Evolutionary conservation across 2,888 invertebrate genomes (phyloP).

Genomic region (Elmis aenea): DNA sequence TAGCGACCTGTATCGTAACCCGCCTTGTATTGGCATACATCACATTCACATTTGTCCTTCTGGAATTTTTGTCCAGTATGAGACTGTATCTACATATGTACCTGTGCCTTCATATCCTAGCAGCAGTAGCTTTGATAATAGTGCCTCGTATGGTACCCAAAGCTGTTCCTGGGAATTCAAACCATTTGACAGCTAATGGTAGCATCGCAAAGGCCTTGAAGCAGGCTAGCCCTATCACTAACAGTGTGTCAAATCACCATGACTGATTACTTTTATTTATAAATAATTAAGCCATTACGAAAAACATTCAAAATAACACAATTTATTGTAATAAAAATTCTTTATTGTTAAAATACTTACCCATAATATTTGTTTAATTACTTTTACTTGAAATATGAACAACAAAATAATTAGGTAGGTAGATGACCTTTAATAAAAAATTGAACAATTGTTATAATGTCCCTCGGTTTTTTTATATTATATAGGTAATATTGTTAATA

Average conservation of each 20-base stretch:
- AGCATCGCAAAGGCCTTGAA: conserved; percentile 38
- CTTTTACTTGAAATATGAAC: too few species aligned
- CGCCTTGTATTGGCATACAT: conserved; percentile 83
- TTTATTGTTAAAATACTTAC: too few species aligned
- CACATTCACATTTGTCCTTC: conserved; percentile 86
- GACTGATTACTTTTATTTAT: conserved; percentile 33
- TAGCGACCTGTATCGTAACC: conserved; percentile 74
- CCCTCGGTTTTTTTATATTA: too few species aligned
- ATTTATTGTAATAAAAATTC: too few species aligned
- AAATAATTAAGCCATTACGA: conserved; percentile 57
- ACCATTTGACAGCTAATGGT: conserved; percentile 28
- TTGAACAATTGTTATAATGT: too few species aligned
- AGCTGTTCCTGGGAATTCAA: conserved; percentile 24
- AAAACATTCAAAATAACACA: too few species aligned
- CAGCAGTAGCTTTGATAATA: conserved; percentile 36
- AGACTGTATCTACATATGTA: conserved; percentile 61
- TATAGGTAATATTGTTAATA: too few species aligned
- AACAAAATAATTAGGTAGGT: too few species aligned
- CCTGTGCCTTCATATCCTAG: conserved; percentile 46
- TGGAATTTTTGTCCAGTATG: conserved; percentile 76
- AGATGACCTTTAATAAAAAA: too few species aligned
- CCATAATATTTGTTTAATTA: too few species aligned
- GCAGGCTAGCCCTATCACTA: conserved; percentile 40
- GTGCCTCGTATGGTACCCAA: conserved; percentile 41
- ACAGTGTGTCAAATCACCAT: conserved; percentile 36